phyloP scores from a whole-genome alignment of 2,113 vertebrate species.

The Notarius lentiginosus region DNA sequence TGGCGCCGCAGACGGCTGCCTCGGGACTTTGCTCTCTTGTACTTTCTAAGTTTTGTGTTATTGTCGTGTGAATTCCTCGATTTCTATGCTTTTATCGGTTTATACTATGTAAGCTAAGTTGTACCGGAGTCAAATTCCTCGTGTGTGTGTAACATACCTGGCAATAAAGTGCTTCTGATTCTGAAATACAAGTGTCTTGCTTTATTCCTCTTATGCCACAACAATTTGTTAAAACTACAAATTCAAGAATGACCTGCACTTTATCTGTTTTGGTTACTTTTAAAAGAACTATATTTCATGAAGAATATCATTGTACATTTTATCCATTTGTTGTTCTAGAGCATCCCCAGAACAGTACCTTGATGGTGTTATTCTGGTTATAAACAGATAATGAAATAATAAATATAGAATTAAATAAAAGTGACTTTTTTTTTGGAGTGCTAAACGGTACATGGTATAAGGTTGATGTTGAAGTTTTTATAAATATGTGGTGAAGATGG shows the following conservation, averaged over 20 bases:
- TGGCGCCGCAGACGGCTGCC: no score
- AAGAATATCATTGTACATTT: background rate
- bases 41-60: no score
- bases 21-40: no score
- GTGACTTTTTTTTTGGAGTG: background rate
- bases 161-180: no score
- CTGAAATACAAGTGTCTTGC: background rate
- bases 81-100: no score
- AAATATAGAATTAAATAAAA: background rate
- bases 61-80: no score
- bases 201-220: background rate
- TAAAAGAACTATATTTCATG: background rate
- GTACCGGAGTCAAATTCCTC: no score
- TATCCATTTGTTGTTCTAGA: background rate
- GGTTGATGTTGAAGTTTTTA: background rate
- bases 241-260: background rate
- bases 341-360: background rate
- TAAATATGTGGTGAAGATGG: background rate
- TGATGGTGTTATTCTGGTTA: no score
- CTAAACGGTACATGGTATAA: background rate
- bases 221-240: background rate
- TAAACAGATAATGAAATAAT: background rate
- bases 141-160: no score
- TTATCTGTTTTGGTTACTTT: background rate
- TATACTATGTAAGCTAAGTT: no score